Conservation (phyloP, 1,140 invertebrate species). For the Branchinecta lindahli region DNA sequence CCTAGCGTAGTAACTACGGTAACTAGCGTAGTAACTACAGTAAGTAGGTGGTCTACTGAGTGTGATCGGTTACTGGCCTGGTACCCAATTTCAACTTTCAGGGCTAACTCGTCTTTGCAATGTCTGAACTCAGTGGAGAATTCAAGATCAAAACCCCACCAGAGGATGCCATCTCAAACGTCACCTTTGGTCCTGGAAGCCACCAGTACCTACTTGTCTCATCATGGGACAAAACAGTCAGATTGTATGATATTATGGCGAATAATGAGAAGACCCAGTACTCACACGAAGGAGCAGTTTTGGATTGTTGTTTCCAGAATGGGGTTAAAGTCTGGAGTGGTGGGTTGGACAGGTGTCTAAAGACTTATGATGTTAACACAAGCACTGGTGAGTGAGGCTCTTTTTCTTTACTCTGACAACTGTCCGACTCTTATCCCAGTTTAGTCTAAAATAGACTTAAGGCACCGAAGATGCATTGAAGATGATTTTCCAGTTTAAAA, state of each 20-base stretch:
- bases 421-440: too few relatives aligned
- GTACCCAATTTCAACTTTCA: too few relatives aligned
- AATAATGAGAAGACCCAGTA: neutral
- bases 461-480: too few relatives aligned
- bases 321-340: neutral
- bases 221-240: neutral
- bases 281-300: neutral
- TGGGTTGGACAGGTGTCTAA: conserved; percentile 5
- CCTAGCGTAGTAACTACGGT: too few relatives aligned
- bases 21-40: too few relatives aligned
- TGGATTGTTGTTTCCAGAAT: conserved; percentile 2
- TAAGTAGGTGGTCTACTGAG: too few relatives aligned
- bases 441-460: too few relatives aligned
- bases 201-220: neutral
- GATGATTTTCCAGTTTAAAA: too few relatives aligned
- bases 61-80: too few relatives aligned
- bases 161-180: neutral
- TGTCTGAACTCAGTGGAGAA: conserved; percentile 1
- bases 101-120: neutral
- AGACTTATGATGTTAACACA: neutral
- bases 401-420: too few relatives aligned
- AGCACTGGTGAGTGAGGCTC: neutral
- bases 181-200: neutral
- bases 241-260: neutral
- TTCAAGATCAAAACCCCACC: neutral